Conservation (phyloP, 2,888 invertebrate species). For the Sthenelais limicola region DNA sequence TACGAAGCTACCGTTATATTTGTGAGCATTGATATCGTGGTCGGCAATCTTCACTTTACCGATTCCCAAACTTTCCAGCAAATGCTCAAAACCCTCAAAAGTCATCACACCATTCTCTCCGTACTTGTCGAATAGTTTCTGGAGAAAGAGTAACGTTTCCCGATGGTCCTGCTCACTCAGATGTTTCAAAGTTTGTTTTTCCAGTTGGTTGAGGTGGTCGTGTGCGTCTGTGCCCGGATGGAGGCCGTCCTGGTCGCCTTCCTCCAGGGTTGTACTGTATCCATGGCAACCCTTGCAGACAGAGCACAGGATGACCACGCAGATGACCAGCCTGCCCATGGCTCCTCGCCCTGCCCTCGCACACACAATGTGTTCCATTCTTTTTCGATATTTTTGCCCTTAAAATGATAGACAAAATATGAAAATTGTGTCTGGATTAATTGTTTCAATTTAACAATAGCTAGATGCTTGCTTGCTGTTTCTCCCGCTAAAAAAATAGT, state of each 20-base stretch:
- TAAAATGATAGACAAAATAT: no score
- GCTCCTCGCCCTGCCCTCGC: neutral
- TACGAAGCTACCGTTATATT: constrained; percentile 14
- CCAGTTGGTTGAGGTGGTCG: no score
- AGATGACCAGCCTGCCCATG: neutral
- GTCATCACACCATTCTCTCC: constrained; percentile 76
- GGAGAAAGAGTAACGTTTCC: constrained; percentile 28
- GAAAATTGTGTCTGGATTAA: no score
- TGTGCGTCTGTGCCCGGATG: neutral
- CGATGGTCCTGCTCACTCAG: neutral
- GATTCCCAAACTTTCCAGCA: constrained; percentile 78
- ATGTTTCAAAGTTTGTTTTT: no score
- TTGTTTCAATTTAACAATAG: no score
- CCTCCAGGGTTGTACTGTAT: neutral
- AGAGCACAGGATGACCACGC: neutral
- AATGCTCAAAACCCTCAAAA: constrained; percentile 80
- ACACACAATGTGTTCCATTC: no score
- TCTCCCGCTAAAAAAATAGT: no score
- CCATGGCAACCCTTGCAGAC: neutral
- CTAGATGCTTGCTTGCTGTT: no score
- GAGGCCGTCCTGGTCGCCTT: neutral
- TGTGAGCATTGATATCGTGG: constrained; percentile 29
- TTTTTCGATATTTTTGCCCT: no score
- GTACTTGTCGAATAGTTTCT: constrained; percentile 80
- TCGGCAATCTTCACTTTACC: constrained; percentile 29